Conservation (phyloP, 2,113 vertebrate species). For the Camelus dromedarius region DNA sequence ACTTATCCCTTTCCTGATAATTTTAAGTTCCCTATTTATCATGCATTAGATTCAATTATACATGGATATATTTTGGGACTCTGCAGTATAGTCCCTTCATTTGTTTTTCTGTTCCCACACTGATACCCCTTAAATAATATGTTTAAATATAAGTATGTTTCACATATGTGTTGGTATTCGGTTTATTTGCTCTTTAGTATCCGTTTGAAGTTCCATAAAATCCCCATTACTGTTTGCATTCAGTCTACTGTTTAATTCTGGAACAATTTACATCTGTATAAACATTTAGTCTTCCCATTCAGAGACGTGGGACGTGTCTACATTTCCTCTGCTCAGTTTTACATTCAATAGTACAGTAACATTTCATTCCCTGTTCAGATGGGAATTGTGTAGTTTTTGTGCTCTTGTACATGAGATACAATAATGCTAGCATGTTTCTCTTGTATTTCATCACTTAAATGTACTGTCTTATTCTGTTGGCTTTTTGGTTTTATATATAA, state of each 20-base stretch:
- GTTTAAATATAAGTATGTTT: neutral
- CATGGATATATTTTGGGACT: neutral
- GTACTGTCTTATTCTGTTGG: neutral
- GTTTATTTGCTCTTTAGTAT: constrained; percentile 28
- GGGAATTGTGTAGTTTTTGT: neutral
- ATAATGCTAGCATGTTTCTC: neutral
- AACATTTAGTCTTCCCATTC: neutral
- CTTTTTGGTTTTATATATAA: neutral
- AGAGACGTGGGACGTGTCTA: neutral
- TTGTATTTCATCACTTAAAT: neutral
- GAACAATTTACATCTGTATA: neutral
- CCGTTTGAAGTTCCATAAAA: neutral
- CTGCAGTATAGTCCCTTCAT: neutral
- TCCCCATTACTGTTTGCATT: neutral
- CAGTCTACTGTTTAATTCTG: neutral
- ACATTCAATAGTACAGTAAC: neutral
- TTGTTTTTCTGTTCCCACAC: neutral
- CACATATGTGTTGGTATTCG: neutral
- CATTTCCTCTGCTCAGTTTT: neutral
- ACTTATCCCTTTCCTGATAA: neutral
- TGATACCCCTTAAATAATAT: neutral
- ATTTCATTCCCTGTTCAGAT: neutral
- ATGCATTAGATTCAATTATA: constrained; percentile 6
- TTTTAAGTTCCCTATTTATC: neutral
- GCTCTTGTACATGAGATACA: neutral